Conservation (phyloP, 2,797 vertebrate species). For the Ceryle rudis region DNA sequence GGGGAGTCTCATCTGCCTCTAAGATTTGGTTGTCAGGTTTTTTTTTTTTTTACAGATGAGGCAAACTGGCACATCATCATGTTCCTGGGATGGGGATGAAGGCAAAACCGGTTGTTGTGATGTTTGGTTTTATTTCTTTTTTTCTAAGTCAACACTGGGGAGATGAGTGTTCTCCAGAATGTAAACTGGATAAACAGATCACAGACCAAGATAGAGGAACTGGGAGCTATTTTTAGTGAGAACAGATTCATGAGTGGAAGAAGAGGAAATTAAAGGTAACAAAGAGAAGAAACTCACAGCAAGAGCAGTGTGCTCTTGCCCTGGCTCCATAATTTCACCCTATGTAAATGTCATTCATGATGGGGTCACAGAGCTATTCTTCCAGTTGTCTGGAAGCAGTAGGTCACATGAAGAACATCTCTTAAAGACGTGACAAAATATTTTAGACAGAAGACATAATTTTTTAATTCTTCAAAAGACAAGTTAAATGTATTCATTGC, state of each 20-base stretch:
- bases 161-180: neutral
- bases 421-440: conserved; percentile 65
- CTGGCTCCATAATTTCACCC: neutral
- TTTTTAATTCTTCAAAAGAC: conserved; percentile 77
- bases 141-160: neutral
- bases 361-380: conserved; percentile 36
- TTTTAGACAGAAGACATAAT: conserved; percentile 73
- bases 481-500: conserved; percentile 76
- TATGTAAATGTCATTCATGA: conserved; percentile 24
- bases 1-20: neutral
- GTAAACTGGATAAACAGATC: neutral
- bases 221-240: conserved; percentile 44
- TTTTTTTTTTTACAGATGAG: conserved; percentile 37
- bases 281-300: conserved; percentile 22
- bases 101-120: neutral
- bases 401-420: conserved; percentile 66
- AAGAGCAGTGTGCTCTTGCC: neutral
- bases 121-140: neutral
- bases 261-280: conserved; percentile 36
- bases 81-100: neutral
- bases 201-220: neutral
- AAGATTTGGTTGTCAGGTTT: neutral
- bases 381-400: conserved; percentile 58
- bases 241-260: neutral
- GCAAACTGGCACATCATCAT: conserved; percentile 6